Base-by-base conservation (phyloP, 2,113 vertebrate species). In the Ceyx melanurus region DNA sequence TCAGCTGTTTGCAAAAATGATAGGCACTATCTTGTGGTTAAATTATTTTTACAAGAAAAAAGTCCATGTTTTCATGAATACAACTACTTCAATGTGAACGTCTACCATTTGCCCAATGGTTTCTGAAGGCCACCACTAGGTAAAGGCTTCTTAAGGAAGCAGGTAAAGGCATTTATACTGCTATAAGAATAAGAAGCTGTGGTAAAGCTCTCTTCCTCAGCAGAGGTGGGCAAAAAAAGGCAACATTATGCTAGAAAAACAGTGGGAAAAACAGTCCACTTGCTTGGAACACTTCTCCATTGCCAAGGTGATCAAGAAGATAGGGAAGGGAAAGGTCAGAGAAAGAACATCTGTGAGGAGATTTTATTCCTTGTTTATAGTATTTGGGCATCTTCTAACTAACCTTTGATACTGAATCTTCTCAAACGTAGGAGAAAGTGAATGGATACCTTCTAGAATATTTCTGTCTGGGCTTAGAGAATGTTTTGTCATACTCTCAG, bases 61-160 rank as follows among this genome's bases (percentile, higher is more conserved):
- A 28, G 0, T 26, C 50, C 50, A 60, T 0, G 0, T 21, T 80
- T 2, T 35, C 15, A 37, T 13, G 15, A 62, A 28, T 14, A 11
- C 13, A 62, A 28, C 9, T 31, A 3, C 19, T 83, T 65, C 10
- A 8, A 4, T 31, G 8, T 66, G n/a, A 80, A 42, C 6, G 45
- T 15, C 14, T 89, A n/a, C 3, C 19, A n/a, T 50, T 80, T 54
- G 10, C 14, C 66, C 16, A 80, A 66, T 5, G 9, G 4, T 46
- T 92, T 62, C 68, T 3, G 1, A 57, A 71, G 56, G 31, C 5
- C 16, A 51, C 4, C 5, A 2, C 54, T 54, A 78, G 7, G 6
- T 74, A 20, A 46, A 66, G 16, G 6, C 15, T 81, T 84, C 35
- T 58, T 45, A 58, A 37, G 67, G 31, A 48, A 46, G 18, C 2